These are phyloP conservation scores for Cotesia congregata DNA, from an alignment of 2,888 invertebrate genomes.

Conservation along the genomic window DNA sequence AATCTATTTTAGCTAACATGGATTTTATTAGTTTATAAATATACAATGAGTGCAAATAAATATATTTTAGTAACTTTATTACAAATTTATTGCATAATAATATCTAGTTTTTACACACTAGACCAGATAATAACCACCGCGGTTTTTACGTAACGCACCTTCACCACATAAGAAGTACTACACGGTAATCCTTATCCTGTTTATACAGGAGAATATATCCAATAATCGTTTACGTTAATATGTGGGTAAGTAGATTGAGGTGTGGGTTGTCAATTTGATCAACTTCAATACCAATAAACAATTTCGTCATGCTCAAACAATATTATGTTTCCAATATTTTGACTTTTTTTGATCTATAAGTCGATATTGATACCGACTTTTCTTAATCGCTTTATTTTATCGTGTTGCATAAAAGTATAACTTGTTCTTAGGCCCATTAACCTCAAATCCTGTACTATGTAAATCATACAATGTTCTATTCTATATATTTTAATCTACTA, in stretches of 20 bases:
- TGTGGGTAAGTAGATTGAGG: slow-evolving; percentile 18
- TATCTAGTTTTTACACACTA: slow-evolving; percentile 39
- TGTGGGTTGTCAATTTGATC: slow-evolving; percentile 37
- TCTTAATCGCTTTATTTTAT: not conserved
- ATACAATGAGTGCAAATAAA: not conserved
- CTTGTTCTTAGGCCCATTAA: not conserved
- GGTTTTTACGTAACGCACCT: slow-evolving; percentile 42
- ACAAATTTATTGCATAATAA: slow-evolving; percentile 35
- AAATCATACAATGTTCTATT: too few species aligned
- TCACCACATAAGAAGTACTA: slow-evolving; percentile 33
- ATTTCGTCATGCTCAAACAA: slow-evolving; percentile 8
- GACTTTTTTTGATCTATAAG: not conserved
- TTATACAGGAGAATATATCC: slow-evolving; percentile 26
- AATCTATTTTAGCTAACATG: not conserved
- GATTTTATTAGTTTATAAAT: not conserved
- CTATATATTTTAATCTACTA: too few species aligned
- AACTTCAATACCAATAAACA: not conserved
- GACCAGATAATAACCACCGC: slow-evolving; percentile 25
- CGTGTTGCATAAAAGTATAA: not conserved
- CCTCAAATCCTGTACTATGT: too few species aligned
- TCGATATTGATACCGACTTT: not conserved
- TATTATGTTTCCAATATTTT: not conserved
- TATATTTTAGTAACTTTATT: not conserved
- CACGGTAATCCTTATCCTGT: not conserved
- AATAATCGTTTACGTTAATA: slow-evolving; percentile 1